Base-by-base conservation (phyloP, 2,888 invertebrate species). In the Microdon myrmicae region DNA sequence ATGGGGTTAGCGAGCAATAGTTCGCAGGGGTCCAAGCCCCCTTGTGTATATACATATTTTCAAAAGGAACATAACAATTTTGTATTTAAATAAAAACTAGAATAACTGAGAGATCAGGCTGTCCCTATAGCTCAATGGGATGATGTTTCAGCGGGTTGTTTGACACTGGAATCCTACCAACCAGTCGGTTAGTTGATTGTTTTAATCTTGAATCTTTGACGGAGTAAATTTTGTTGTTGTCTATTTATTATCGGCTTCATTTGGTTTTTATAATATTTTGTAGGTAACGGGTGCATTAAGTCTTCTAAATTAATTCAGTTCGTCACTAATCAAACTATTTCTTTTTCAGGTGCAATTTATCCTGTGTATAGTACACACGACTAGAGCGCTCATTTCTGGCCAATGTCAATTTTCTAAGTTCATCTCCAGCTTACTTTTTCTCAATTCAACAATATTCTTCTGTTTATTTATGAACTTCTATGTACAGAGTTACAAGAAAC, bases 401-500 rank as follows among this genome's bases (percentile, higher is more conserved):
- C 76, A 78, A 67, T 81, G 80, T 59, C 76, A 77, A 67, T 80
- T 79, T 69, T 80, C 80, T 9, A 78, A 77, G 68, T 80, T 92
- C 70, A 87, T 93, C 55, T 91, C 91, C 2, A 82, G 85, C 2
- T 85, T 91, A 12, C 82, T 92, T 68, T 86, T 89, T 43, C 82
- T 92, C 6, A 92, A 92, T 76, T 89, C 92, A 4, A 82, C 87
- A 22, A 91, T 96, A 73, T 96, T 96, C 85, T 93, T 96, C 80
- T 85, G 85, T 9, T 86, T 96, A 53, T 96, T 96, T 83, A 88
- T 88, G 73, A 89, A 96, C 81, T 96, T 96, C 84, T 96, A 96
- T 82, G 84, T 89, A 69, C 88, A 89, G 76, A 89, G 91, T 14
- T 95, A 95, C 82, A 84, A 83, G 70, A 81, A 75, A 56, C 61